Evolutionary conservation across 2,888 invertebrate genomes (phyloP).

Genomic region (Pristionchus exspectatus): DNA sequence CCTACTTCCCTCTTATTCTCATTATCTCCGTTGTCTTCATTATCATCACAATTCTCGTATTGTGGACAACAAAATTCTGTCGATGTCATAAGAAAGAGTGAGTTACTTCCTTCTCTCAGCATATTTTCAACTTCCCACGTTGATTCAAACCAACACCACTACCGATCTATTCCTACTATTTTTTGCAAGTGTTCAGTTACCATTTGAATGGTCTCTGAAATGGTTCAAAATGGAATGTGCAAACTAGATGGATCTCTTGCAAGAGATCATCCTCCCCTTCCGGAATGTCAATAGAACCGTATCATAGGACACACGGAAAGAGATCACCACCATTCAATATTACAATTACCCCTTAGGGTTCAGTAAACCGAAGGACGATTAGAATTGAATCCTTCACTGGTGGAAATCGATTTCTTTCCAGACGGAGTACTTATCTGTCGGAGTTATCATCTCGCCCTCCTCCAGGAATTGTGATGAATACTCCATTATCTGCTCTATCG

Average conservation of each 20-base stretch:
- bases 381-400: background rate
- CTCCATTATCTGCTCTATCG: conserved; percentile 7
- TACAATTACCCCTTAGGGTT: background rate
- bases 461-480: conserved; percentile 43
- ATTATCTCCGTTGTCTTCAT: conserved; percentile 65
- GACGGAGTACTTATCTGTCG: conserved; percentile 22
- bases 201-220: background rate
- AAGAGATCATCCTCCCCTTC: background rate
- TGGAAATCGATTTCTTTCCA: background rate
- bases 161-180: too few species aligned
- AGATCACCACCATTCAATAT: background rate
- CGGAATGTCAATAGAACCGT: background rate
- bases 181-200: background rate
- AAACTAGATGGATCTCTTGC: background rate
- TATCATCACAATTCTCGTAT: conserved; percentile 63
- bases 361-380: background rate
- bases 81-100: conserved; percentile 33
- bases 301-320: background rate
- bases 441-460: conserved; percentile 45
- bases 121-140: background rate
- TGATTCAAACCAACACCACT: background rate
- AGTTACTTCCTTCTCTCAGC: background rate
- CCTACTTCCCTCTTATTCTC: conserved; percentile 67
- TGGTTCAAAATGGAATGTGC: background rate
- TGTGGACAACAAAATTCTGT: conserved; percentile 60